Evolutionary conservation across 64 coral and sea anemone species (phyloP).

Genomic region (Porites australiensis): DNA sequence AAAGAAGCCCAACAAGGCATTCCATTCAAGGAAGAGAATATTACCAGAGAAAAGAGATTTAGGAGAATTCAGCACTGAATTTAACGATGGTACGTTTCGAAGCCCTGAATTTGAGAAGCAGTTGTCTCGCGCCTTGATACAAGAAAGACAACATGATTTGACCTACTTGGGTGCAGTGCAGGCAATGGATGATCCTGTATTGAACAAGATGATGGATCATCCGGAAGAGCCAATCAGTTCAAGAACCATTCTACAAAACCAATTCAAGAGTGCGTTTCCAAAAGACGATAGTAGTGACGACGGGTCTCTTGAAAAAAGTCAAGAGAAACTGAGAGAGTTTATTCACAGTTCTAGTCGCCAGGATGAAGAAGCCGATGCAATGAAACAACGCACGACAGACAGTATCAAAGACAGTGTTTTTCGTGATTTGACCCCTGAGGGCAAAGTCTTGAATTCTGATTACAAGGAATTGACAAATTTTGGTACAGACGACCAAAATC

Average conservation of each 20-base stretch:
- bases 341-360: background rate
- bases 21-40: background rate
- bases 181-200: background rate
- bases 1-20: background rate
- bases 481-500: slow-evolving; percentile 31
- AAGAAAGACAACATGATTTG: slow-evolving; percentile 36
- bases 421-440: background rate
- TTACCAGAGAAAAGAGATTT: background rate
- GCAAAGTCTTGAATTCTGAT: background rate
- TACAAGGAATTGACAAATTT: slow-evolving; percentile 26
- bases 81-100: slow-evolving; percentile 37
- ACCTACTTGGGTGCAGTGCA: background rate
- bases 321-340: slow-evolving; percentile 3
- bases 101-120: slow-evolving; percentile 42
- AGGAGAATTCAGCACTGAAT: background rate
- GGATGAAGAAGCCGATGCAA: background rate
- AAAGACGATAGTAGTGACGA: background rate
- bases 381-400: background rate
- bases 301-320: background rate
- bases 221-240: background rate
- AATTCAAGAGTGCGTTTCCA: background rate
- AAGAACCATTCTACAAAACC: background rate
- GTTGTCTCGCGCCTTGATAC: background rate
- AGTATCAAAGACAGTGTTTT: background rate
- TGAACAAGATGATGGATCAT: background rate